Percentiles rank a stretch among this genome's conserved stretches.
Evolutionary conservation across 2,797 vertebrate genomes (phyloP).

Genomic region (Silurus lanzhouensis): DNA sequence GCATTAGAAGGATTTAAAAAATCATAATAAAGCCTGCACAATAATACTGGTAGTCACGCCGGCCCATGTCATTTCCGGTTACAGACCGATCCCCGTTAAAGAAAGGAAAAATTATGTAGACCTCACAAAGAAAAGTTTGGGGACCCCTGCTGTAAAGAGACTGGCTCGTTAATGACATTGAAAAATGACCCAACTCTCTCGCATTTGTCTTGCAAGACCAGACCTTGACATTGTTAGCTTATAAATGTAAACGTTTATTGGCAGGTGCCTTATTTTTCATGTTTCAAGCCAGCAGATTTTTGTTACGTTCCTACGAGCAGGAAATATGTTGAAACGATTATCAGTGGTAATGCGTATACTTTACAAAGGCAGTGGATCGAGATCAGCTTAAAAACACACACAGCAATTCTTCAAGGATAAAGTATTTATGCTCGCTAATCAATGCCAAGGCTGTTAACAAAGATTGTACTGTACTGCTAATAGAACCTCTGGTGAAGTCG

Average conservation of each 20-base stretch:
- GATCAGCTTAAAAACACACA: background rate
- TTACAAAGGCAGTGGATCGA: background rate
- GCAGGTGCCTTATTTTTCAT: background rate
- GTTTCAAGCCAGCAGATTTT: background rate
- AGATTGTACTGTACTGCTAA: slow-evolving; percentile 1
- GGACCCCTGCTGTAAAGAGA: background rate
- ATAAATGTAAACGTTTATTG: background rate
- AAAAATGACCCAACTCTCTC: background rate
- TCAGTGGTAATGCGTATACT: background rate
- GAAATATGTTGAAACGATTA: background rate
- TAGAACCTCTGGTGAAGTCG: background rate
- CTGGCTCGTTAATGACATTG: background rate
- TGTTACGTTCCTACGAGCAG: background rate
- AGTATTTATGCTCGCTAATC: background rate
- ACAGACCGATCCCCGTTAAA: too few species aligned
- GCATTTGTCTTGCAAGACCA: background rate
- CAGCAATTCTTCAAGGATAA: background rate
- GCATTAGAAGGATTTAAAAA: too few species aligned
- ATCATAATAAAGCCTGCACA: too few species aligned
- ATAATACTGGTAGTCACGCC: too few species aligned
- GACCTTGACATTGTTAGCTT: background rate
- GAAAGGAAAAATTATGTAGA: too few species aligned
- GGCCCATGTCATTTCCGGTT: too few species aligned
- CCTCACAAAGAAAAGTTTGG: too few species aligned
- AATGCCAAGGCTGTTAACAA: background rate